phyloP scores from a whole-genome alignment of 2,113 vertebrate species.

The Corythornis madagascariensis region DNA sequence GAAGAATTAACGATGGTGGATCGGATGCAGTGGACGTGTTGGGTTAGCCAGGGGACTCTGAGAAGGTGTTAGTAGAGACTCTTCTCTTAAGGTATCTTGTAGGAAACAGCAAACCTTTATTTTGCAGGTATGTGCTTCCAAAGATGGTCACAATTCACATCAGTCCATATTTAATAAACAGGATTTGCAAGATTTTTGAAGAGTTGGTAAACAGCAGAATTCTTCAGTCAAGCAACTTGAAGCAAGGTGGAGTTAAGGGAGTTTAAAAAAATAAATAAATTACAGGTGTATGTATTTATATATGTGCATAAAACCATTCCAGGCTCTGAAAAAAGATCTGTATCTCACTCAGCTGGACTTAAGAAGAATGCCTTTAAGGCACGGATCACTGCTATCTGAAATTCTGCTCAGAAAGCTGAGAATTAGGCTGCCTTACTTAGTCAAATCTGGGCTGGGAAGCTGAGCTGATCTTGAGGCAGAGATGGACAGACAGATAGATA shows the following conservation, averaged over 20 bases:
- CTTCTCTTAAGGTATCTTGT: neutral
- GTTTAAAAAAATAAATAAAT: neutral
- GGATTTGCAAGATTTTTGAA: neutral
- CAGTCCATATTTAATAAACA: neutral
- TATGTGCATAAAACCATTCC: neutral
- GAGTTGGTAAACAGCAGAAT: neutral
- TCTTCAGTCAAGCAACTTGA: neutral
- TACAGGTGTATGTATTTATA: neutral
- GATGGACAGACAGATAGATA: neutral
- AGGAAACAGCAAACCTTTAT: neutral
- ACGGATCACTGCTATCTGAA: neutral
- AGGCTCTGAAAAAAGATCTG: neutral
- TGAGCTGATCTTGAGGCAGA: neutral
- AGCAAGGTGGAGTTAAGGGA: neutral
- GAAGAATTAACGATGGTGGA: accelerated
- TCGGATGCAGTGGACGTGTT: neutral
- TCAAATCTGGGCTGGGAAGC: neutral
- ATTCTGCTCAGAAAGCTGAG: neutral
- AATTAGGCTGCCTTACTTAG: neutral
- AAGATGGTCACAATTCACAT: neutral
- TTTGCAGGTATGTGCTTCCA: neutral
- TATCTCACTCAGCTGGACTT: neutral
- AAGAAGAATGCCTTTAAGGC: neutral
- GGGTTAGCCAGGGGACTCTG: neutral
- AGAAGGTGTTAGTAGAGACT: neutral